Conservation (phyloP, 2,797 vertebrate species). For the Gymnopithys bicolor region DNA sequence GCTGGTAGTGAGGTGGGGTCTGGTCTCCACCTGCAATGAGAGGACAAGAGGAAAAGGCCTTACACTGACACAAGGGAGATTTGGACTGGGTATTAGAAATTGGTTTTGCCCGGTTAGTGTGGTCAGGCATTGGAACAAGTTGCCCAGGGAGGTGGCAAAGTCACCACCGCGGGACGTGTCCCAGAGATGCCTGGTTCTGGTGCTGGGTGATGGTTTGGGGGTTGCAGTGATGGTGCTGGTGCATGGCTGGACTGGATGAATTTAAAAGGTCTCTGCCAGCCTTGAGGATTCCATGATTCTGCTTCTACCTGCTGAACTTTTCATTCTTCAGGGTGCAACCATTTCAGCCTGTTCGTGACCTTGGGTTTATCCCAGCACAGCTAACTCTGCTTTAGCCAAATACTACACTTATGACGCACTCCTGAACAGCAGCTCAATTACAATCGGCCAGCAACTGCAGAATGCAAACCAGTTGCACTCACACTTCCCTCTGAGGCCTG, state of each 20-base stretch:
- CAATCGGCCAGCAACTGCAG: accelerated
- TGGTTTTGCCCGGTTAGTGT: background rate
- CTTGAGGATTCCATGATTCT: no score
- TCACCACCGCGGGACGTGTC: background rate
- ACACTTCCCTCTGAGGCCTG: accelerated
- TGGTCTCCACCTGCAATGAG: no score
- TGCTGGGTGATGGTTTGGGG: background rate
- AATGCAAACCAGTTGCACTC: accelerated
- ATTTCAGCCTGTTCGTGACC: background rate
- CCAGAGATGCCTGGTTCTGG: background rate
- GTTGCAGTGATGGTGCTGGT: background rate
- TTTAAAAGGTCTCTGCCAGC: background rate
- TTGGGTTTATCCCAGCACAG: background rate
- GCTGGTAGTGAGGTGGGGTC: background rate
- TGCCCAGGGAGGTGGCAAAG: background rate
- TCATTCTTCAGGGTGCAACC: background rate
- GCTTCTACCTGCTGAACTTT: background rate
- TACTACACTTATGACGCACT: background rate
- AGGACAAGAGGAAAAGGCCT: background rate
- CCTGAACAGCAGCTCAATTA: no score
- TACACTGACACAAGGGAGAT: background rate
- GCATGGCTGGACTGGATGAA: background rate
- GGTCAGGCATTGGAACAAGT: background rate
- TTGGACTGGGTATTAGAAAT: accelerated
- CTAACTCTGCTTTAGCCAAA: background rate